Base-by-base conservation (phyloP, 2,888 invertebrate genomes). In the Rhodophaea formosa region DNA sequence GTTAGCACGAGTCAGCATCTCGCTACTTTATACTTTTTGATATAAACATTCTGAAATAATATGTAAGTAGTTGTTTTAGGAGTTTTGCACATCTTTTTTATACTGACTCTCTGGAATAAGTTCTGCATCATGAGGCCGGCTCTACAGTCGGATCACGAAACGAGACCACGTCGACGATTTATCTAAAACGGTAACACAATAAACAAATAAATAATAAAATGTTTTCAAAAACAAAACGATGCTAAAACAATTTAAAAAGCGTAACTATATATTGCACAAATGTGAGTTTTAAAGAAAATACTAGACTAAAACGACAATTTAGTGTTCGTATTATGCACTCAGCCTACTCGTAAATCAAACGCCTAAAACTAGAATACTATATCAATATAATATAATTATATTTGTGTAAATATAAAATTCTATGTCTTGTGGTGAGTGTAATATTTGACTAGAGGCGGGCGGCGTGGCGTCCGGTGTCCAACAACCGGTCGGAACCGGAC, bases 381-480 rank as follows among this genome's bases (percentile, higher is more conserved):
- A 88, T 90, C 82, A 86, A 88, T 91, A 91, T 90, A 91, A 90
- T 88, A 83, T 87, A 86, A 87, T 88, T 88, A 86, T 91, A 86
- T 91, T 86, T 91, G 88, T 91, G 88, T 92, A 92, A 92, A 91
- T 92, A 92, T 92, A 91, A 88, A 89, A 86, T 84, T 89, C 91
- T 92, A 92, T 91, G 86, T 91, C 77, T 84, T 84, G 85, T 82
- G 79, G 80, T 80, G 85, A 84, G 82, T 85, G 86, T 85, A 89
- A 91, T 87, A 91, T 91, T 91, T 92, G 91, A 91, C 91, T 92
- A 92, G 91, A 86, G 87, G 84, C 84, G 83, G 79, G 81, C 82
- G 82, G 81, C 79, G 84, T 71, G 77, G 71, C 69, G 70, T 70
- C 59, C 68, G 68, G 65, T 68, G 61, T 62, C 45, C 71, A 66